Percentiles rank a stretch among this genome's conserved stretches.
These are phyloP conservation scores for Embidobia sp. DNA, from an alignment of 2,888 invertebrate genomes.

Conservation along the genomic window DNA sequence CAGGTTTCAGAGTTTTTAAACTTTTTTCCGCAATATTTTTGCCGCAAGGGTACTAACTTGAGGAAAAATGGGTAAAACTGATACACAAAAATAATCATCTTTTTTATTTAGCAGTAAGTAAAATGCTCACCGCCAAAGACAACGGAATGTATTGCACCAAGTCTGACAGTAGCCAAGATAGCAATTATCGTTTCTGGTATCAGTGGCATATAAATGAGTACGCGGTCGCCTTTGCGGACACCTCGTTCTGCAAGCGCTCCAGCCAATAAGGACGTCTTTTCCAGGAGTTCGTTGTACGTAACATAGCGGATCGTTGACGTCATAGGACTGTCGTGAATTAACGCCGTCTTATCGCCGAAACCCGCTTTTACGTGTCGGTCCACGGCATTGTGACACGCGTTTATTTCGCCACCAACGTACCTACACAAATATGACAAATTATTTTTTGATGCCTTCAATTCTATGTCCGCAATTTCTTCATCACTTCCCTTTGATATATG, in stretches of 20 bases:
- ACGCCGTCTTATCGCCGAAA: slow-evolving; percentile 88
- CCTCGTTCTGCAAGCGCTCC: slow-evolving; percentile 90
- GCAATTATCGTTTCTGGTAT: slow-evolving; percentile 95
- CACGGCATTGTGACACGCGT: slow-evolving; percentile 95
- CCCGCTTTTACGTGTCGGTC: slow-evolving; percentile 94
- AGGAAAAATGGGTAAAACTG: too few species aligned
- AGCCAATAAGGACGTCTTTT: slow-evolving; percentile 90
- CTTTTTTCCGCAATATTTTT: too few species aligned
- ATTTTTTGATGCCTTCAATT: too few species aligned
- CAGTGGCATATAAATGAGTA: slow-evolving; percentile 97
- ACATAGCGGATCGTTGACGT: slow-evolving; percentile 89
- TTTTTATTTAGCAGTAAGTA: too few species aligned
- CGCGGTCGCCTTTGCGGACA: slow-evolving; percentile 90
- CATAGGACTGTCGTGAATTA: slow-evolving; percentile 95
- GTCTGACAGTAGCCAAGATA: slow-evolving; percentile 92
- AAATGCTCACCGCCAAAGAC: slow-evolving; percentile 98
- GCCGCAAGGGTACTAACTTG: too few species aligned
- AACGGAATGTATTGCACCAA: slow-evolving; percentile 96
- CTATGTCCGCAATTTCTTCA: slow-evolving; percentile 8
- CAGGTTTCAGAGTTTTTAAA: too few species aligned
- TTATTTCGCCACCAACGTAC: slow-evolving; percentile 95
- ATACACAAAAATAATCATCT: too few species aligned
- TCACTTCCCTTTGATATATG: background rate
- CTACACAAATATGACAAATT: slow-evolving; percentile 80
- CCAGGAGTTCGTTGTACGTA: slow-evolving; percentile 90